These are phyloP conservation scores for Ctenopoma multispine DNA, from an alignment of 2,797 vertebrate species.

Conservation along the genomic window DNA sequence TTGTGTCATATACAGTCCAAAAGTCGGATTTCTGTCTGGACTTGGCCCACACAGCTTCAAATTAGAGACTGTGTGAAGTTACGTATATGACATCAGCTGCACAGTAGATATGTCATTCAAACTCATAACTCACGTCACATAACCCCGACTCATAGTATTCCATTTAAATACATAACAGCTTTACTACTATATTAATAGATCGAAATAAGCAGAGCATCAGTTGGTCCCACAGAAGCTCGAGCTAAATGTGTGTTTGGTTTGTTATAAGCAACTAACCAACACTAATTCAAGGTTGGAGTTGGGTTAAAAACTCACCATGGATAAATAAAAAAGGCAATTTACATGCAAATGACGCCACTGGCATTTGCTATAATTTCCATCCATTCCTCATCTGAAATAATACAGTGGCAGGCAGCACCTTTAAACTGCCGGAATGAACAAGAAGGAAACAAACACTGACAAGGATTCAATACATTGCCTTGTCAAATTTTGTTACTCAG, in stretches of 20 bases:
- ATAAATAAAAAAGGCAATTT: slow-evolving; percentile 74
- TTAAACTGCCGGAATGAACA: slow-evolving; percentile 43
- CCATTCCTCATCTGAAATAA: slow-evolving; percentile 57
- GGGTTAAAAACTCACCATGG: slow-evolving; percentile 58
- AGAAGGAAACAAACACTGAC: neutral
- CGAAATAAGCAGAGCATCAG: slow-evolving; percentile 35
- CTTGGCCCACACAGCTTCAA: neutral
- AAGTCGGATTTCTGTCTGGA: neutral
- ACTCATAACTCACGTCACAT: neutral
- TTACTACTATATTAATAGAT: slow-evolving; percentile 20
- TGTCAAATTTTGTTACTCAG: slow-evolving; percentile 26
- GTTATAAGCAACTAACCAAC: slow-evolving; percentile 40
- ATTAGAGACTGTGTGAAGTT: slow-evolving; percentile 1
- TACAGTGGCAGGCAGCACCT: slow-evolving; percentile 49
- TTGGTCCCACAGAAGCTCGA: slow-evolving; percentile 26
- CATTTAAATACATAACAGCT: slow-evolving; percentile 8
- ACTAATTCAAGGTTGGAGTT: slow-evolving; percentile 49
- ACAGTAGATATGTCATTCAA: slow-evolving; percentile 20
- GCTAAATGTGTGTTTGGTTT: neutral
- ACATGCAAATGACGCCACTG: slow-evolving; percentile 78
- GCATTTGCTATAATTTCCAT: slow-evolving; percentile 74
- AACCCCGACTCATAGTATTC: slow-evolving; percentile 1
- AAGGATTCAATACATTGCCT: slow-evolving; percentile 16
- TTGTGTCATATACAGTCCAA: neutral
- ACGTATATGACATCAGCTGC: neutral